phyloP scores from a whole-genome alignment of 2,888 invertebrate genomes.

The Griposia aprilina region DNA sequence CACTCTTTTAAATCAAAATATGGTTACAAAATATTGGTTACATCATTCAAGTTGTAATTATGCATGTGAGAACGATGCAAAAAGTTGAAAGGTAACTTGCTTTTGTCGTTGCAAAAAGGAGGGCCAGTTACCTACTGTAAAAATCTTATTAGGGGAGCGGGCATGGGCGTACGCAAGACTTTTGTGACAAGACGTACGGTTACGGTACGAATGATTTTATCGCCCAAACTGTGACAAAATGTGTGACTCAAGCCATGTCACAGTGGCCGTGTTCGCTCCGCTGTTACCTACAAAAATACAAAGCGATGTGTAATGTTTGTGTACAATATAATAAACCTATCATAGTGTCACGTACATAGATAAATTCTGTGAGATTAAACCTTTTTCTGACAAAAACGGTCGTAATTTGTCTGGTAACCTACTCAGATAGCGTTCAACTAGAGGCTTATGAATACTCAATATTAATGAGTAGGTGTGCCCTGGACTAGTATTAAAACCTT shows the following conservation, averaged over 20 bases:
- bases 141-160: background rate
- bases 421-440: conserved; percentile 25
- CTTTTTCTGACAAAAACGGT: conserved; percentile 11
- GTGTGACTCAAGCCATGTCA: no score
- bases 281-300: background rate
- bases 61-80: no score
- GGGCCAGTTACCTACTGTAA: background rate
- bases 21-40: no score
- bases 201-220: no score
- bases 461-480: background rate
- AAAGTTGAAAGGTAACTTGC: background rate
- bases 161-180: no score
- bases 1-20: no score
- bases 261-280: no score
- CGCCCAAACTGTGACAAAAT: no score
- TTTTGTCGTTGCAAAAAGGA: background rate
- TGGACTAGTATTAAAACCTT: background rate
- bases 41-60: no score
- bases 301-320: conserved; percentile 2
- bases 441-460: background rate
- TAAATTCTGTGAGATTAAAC: conserved; percentile 36
- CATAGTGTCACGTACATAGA: conserved; percentile 23
- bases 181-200: no score
- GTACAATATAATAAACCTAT: background rate
- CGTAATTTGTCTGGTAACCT: conserved; percentile 24